A percentile compares a stretch with the other conserved stretches of the same genome.
Evolutionary conservation across 1,140 invertebrate genomes (phyloP).

Genomic region (Dendrolimus kikuchii): DNA sequence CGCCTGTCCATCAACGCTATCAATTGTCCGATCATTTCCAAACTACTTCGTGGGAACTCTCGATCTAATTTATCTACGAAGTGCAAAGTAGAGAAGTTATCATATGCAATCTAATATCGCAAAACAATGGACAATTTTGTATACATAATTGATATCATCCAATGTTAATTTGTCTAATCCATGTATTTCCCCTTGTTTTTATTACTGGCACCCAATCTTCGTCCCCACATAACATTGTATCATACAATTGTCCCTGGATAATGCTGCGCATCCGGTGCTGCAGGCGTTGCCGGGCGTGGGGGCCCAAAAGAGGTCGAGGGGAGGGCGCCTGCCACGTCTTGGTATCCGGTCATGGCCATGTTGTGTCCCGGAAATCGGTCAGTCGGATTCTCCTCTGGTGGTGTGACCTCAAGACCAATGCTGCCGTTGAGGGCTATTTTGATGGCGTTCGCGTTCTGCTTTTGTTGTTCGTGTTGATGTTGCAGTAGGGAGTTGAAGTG

Average conservation of each 20-base stretch:
- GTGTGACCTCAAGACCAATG: slow-evolving; percentile 88
- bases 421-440: slow-evolving; percentile 89
- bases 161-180: slow-evolving; percentile 18
- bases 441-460: slow-evolving; percentile 79
- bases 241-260: slow-evolving; percentile 92
- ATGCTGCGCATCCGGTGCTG: slow-evolving; percentile 80
- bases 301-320: slow-evolving; percentile 69
- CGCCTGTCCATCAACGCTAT: slow-evolving; percentile 9
- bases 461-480: slow-evolving; percentile 76
- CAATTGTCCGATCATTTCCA: slow-evolving; percentile 9
- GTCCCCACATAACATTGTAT: slow-evolving; percentile 93
- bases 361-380: slow-evolving; percentile 68
- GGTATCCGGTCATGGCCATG: slow-evolving; percentile 49
- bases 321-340: slow-evolving; percentile 65
- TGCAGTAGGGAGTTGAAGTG: slow-evolving; percentile 78
- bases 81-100: slow-evolving; percentile 30
- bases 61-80: slow-evolving; percentile 14
- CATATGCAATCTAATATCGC: slow-evolving; percentile 15
- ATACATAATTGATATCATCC: slow-evolving; percentile 13
- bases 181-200: slow-evolving; percentile 78
- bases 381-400: slow-evolving; percentile 80
- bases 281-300: slow-evolving; percentile 24
- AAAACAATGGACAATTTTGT: slow-evolving; percentile 10
- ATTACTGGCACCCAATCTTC: slow-evolving; percentile 78
- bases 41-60: slow-evolving; percentile 14